A percentile compares a stretch with the other conserved stretches of the same genome.
These are phyloP conservation scores for Hyposoter dolosus DNA, from an alignment of 2,888 invertebrate species.

Conservation along the genomic window DNA sequence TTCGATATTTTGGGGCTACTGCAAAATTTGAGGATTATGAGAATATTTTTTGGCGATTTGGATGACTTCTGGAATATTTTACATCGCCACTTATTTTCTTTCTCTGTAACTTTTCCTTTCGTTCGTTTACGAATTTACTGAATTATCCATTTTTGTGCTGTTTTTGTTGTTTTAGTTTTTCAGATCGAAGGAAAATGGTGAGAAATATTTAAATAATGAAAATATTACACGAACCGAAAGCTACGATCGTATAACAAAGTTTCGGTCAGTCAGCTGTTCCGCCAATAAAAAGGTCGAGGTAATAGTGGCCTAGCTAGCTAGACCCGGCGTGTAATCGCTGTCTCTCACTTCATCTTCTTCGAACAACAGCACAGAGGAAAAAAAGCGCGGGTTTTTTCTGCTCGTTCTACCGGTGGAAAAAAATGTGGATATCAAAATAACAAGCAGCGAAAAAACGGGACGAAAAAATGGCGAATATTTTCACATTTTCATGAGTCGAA, in stretches of 20 bases:
- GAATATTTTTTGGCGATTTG: neutral
- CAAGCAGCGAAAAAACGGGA: neutral
- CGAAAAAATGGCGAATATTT: neutral
- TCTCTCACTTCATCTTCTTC: conserved; percentile 37
- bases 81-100: neutral
- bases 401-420: neutral
- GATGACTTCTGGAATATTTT: neutral
- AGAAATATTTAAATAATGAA: neutral
- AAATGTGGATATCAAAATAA: neutral
- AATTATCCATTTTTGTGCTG: neutral
- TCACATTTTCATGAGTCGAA: neutral
- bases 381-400: conserved; percentile 2
- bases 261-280: conserved; percentile 51
- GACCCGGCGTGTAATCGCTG: conserved; percentile 50
- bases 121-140: neutral
- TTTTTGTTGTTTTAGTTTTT: neutral
- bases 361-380: neutral
- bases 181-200: neutral
- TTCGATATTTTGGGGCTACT: neutral
- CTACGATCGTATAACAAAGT: neutral
- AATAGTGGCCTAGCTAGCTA: conserved; percentile 50
- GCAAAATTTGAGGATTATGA: neutral
- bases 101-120: neutral
- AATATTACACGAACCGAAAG: neutral
- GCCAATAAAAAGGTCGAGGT: conserved; percentile 44